These are phyloP conservation scores for Sphecodes monilicornis DNA, from an alignment of 2,888 invertebrate genomes.

Conservation along the genomic window DNA sequence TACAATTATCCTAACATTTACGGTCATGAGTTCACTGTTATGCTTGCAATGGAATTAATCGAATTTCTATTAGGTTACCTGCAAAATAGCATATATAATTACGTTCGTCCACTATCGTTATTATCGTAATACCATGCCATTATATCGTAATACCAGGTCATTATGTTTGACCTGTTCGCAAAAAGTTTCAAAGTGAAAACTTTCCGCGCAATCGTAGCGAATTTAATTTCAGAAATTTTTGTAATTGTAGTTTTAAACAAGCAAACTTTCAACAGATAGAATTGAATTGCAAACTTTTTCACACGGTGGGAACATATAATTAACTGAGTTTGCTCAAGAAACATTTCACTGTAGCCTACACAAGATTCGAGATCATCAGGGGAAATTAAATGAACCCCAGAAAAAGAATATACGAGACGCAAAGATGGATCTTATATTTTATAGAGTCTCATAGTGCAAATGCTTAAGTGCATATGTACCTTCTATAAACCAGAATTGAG, in stretches of 20 bases:
- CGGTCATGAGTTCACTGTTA: background rate
- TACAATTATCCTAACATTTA: too few species aligned
- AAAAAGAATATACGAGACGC: background rate
- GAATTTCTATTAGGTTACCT: background rate
- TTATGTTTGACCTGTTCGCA: background rate
- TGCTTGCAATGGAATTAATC: background rate
- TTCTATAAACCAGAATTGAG: too few species aligned
- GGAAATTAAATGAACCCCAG: background rate
- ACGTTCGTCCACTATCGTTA: too few species aligned
- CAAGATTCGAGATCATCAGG: background rate
- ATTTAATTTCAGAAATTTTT: constrained; percentile 2
- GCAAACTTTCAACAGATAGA: background rate
- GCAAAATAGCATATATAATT: too few species aligned
- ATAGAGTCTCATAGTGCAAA: too few species aligned
- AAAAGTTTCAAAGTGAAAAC: background rate
- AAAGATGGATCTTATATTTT: background rate
- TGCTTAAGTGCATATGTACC: too few species aligned
- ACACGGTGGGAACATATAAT: background rate
- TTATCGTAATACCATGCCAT: background rate
- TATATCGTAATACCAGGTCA: background rate
- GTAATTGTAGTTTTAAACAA: background rate
- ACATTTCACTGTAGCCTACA: background rate
- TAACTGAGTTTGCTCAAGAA: background rate
- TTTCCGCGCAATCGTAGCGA: background rate
- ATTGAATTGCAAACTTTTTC: background rate